These are phyloP conservation scores for Muscina levida DNA, from an alignment of 2,888 invertebrate genomes.

Conservation along the genomic window DNA sequence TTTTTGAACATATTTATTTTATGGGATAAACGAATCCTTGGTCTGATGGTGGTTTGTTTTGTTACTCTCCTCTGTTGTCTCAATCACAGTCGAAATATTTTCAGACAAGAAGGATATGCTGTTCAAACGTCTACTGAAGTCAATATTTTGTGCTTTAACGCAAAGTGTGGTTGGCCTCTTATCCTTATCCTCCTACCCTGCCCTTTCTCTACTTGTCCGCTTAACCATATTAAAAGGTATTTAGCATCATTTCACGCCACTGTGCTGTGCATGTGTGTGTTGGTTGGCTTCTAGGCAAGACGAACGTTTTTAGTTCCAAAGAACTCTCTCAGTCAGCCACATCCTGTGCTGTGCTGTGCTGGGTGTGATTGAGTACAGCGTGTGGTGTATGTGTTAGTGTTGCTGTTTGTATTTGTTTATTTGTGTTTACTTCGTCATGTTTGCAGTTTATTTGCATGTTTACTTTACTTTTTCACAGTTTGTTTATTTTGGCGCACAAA, in stretches of 20 bases:
- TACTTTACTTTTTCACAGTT: constrained; percentile 25
- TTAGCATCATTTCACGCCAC: constrained; percentile 9
- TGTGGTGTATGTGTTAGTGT: constrained; percentile 4
- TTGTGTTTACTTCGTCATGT: constrained; percentile 41
- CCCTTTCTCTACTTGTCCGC: too few species aligned
- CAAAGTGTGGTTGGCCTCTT: background rate
- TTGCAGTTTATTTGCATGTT: constrained; percentile 43
- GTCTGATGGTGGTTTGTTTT: background rate
- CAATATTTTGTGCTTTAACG: background rate
- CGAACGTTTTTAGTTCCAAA: too few species aligned
- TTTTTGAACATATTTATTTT: constrained; percentile 51
- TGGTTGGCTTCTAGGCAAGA: background rate
- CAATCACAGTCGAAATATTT: constrained; percentile 3
- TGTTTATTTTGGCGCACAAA: constrained; percentile 45
- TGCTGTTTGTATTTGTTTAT: constrained; percentile 37
- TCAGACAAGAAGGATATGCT: background rate
- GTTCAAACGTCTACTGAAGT: background rate
- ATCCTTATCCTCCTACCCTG: background rate
- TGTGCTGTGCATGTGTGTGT: constrained; percentile 1
- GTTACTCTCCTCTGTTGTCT: background rate
- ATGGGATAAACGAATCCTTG: constrained; percentile 17
- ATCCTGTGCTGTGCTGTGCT: background rate
- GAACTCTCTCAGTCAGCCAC: background rate
- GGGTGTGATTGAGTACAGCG: background rate
- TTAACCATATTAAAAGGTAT: constrained; percentile 15